phyloP scores from a whole-genome alignment of 2,888 invertebrate species.

The Anorthoa munda region DNA sequence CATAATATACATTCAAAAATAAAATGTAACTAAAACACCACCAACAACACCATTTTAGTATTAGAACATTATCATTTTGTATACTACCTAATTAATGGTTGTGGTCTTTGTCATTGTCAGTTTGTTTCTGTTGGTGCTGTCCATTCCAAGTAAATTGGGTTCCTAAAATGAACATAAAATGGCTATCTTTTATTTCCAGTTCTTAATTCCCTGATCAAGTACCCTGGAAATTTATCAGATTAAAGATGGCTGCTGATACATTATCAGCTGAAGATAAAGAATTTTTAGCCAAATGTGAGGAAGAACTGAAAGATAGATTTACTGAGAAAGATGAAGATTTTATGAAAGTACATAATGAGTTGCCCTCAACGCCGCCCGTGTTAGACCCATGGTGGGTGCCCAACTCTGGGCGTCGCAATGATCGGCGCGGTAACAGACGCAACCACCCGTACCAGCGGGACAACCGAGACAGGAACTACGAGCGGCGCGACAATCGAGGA shows the following conservation, averaged over 20 bases:
- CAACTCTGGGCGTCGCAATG: constrained; percentile 77
- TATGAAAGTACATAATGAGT: constrained; percentile 86
- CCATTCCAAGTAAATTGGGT: background rate
- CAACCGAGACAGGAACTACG: constrained; percentile 68
- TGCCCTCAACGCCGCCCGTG: constrained; percentile 90
- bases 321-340: constrained; percentile 92
- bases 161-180: background rate
- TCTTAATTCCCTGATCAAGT: constrained; percentile 71
- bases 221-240: constrained; percentile 44
- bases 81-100: background rate
- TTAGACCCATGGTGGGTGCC: constrained; percentile 90
- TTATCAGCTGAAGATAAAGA: constrained; percentile 91
- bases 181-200: constrained; percentile 71
- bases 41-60: background rate
- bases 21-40: too few relatives aligned
- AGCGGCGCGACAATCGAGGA: constrained; percentile 57
- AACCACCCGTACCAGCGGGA: constrained; percentile 64
- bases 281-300: constrained; percentile 92
- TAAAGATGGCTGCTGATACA: constrained; percentile 75
- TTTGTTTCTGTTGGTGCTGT: background rate
- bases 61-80: background rate
- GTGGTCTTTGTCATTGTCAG: constrained; percentile 1
- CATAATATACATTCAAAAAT: too few relatives aligned
- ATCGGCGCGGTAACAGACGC: constrained; percentile 74
- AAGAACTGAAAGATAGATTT: constrained; percentile 91